Evolutionary conservation across 2,797 vertebrate genomes (phyloP).

Genomic region (Menidia menidia): DNA sequence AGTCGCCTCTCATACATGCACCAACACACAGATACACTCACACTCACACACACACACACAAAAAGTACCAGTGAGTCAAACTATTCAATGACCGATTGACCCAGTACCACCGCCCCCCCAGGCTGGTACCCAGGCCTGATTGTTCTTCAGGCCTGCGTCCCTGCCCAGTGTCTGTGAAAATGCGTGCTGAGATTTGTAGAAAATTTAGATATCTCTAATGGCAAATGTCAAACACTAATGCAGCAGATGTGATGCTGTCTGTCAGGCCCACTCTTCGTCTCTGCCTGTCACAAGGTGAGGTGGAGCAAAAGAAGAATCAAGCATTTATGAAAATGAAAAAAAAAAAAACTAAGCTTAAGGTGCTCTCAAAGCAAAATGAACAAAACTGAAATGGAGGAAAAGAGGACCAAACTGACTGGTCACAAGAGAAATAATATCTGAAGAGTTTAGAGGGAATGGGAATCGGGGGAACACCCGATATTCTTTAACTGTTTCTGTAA

Average conservation of each 20-base stretch:
- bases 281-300: slow-evolving; percentile 2
- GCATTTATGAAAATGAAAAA: background rate
- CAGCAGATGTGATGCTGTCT: slow-evolving; percentile 49
- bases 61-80: slow-evolving; percentile 7
- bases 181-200: background rate
- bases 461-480: too few relatives aligned
- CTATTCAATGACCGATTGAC: too few relatives aligned
- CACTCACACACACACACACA: slow-evolving; percentile 24
- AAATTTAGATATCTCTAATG: background rate
- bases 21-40: slow-evolving; percentile 15
- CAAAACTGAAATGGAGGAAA: too few relatives aligned
- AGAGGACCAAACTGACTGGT: too few relatives aligned
- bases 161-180: background rate
- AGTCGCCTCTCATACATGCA: slow-evolving; percentile 24
- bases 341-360: too few relatives aligned
- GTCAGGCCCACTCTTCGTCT: slow-evolving; percentile 63
- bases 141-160: background rate
- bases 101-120: too few relatives aligned
- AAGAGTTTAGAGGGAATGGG: too few relatives aligned
- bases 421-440: too few relatives aligned
- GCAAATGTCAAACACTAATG: slow-evolving; percentile 63
- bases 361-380: too few relatives aligned
- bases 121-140: background rate
- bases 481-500: too few relatives aligned
- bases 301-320: too few relatives aligned